Base-by-base conservation (phyloP, 2,113 vertebrate species). In the Oplegnathus fasciatus region DNA sequence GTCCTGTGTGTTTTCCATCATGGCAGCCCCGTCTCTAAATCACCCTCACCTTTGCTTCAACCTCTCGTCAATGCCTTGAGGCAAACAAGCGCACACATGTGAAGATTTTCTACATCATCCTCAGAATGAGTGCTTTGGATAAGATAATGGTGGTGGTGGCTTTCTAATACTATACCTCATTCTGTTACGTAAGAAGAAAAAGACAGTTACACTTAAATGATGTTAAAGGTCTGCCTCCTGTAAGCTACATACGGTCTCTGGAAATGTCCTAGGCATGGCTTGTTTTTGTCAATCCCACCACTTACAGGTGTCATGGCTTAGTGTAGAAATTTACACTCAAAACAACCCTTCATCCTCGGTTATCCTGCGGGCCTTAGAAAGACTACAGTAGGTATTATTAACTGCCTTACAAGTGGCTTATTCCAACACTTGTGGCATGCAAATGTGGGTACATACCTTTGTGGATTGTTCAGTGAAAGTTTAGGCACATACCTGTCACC, bases 401-500 rank as follows among this genome's bases (percentile, higher is more conserved):
- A 40, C 50, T 52, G 44, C 34, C 28, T 80, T 82, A 86, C 68
- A 28, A 77, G 70, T 32, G 64, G 77, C 77, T 88, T 83, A 73
- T 77, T 89, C 40, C 32, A 69, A 60, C 78, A 50, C 80, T 73
- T 61, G 32, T 20, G 28, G 70, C 58, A 46, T 83, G 58, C 67
- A 75, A 50, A 55, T 68, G 40, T 70, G 18, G 26, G 30, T 30
- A n/a, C 32, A 76, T 76, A 57, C 61, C 55, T 68, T 18, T 69
- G 85, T 78, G 54, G 57, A 77, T 62, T 70, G 30, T 75, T 83
- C 30, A 80, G 91, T 70, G 86, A 93, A 93, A 93, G 92, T 91
- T 44, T 37, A 75, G 54, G 11, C 60, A 66, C 55, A 5, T 83
- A 75, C 83, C 64, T 84, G 44, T 84, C 78, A 76, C 9, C 37